A percentile compares a stretch with the other conserved stretches of the same genome.
phyloP scores from a whole-genome alignment of 2,113 vertebrate species.

The Microtus pennsylvanicus region DNA sequence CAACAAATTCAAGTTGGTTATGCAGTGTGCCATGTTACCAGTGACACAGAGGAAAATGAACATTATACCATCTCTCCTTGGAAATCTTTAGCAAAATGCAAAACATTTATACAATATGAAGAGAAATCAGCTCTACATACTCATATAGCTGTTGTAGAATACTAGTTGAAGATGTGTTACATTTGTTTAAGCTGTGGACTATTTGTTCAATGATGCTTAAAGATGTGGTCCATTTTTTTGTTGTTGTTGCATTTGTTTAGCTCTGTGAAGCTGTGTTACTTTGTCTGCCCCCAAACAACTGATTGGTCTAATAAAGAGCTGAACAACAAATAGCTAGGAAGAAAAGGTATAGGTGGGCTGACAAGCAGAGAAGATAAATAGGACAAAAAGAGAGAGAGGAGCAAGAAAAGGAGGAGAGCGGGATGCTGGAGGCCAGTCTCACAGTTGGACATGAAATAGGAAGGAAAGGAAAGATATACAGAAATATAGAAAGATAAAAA shows the following conservation, averaged over 20 bases:
- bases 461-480: background rate
- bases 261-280: background rate
- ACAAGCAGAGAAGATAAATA: background rate
- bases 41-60: no score
- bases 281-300: background rate
- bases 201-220: background rate
- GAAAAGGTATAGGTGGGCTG: background rate
- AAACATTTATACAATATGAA: background rate
- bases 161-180: background rate
- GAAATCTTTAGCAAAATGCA: background rate
- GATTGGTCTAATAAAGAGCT: background rate
- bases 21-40: no score
- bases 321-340: background rate
- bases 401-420: background rate
- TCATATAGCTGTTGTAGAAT: background rate
- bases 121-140: background rate
- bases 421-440: background rate
- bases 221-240: background rate
- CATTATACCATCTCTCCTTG: accelerated
- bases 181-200: background rate
- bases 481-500: background rate
- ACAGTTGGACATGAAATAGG: background rate
- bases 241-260: background rate
- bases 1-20: background rate
- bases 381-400: background rate